Evolutionary conservation across 2,888 invertebrate genomes (phyloP).

Genomic region (Mesorhabditis belari): DNA sequence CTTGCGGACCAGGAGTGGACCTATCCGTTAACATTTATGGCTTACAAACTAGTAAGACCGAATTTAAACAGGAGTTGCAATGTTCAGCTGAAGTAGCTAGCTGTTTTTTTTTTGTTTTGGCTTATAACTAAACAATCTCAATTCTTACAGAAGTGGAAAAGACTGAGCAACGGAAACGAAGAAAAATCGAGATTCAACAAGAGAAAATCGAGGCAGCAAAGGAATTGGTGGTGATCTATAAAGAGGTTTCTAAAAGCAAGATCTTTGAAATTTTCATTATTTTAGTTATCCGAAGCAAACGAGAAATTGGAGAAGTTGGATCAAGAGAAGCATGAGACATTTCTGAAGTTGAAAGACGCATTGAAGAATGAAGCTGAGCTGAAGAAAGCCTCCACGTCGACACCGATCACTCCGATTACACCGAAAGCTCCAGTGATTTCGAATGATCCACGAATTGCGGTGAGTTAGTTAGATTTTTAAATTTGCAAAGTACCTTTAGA

Average conservation of each 20-base stretch:
- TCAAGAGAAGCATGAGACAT: background rate
- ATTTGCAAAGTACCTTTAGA: no score
- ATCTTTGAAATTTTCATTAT: background rate
- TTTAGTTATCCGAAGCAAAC: background rate
- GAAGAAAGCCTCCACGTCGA: no score
- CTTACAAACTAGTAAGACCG: no score
- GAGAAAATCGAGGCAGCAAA: background rate
- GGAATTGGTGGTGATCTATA: background rate
- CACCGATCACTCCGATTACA: no score
- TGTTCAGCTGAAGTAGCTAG: no score
- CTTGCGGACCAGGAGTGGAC: no score
- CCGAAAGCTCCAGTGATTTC: no score
- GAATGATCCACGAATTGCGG: no score
- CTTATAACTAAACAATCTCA: background rate
- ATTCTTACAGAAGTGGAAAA: background rate
- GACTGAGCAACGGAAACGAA: background rate
- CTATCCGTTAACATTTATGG: no score
- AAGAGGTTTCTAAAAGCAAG: background rate
- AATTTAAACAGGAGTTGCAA: no score
- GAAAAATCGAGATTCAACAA: background rate
- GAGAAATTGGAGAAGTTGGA: background rate
- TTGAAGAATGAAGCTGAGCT: background rate
- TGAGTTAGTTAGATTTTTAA: no score
- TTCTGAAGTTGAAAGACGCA: background rate
- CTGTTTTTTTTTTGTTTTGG: no score